phyloP scores from a whole-genome alignment of 2,113 vertebrate species.

The Toxotes jaculatrix region DNA sequence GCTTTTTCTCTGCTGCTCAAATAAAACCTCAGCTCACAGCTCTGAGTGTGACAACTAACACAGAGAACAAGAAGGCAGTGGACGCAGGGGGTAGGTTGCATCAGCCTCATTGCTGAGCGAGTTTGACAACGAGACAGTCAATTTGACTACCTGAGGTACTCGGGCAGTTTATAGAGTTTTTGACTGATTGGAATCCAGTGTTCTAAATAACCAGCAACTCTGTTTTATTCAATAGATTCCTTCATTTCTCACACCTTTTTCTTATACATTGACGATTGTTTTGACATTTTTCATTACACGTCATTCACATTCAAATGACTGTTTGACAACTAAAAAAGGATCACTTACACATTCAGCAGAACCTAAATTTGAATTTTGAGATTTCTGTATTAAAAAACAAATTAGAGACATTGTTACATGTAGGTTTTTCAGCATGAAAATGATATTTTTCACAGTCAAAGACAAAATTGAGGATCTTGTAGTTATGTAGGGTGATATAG shows the following conservation, averaged over 20 bases:
- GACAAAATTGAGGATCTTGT: not conserved
- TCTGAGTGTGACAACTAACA: slow-evolving; percentile 6
- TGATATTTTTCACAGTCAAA: too few species aligned
- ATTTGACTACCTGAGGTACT: not conserved
- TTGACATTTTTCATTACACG: too few species aligned
- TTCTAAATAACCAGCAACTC: not conserved
- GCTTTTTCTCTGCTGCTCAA: slow-evolving; percentile 6
- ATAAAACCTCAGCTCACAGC: not conserved
- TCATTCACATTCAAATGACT: too few species aligned
- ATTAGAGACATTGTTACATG: too few species aligned
- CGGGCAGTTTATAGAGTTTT: not conserved
- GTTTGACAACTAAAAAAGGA: too few species aligned
- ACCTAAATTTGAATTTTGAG: too few species aligned
- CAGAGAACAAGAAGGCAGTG: not conserved
- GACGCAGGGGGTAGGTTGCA: not conserved
- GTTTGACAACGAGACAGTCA: not conserved
- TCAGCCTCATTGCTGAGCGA: not conserved
- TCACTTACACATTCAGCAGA: too few species aligned
- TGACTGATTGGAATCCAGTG: too few species aligned
- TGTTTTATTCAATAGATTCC: too few species aligned
- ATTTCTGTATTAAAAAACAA: too few species aligned
- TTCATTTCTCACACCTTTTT: too few species aligned
- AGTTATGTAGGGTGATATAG: not conserved
- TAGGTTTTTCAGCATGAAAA: not conserved
- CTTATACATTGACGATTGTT: too few species aligned